phyloP scores from a whole-genome alignment of 1,140 invertebrate species.

The Bombus waltoni region DNA sequence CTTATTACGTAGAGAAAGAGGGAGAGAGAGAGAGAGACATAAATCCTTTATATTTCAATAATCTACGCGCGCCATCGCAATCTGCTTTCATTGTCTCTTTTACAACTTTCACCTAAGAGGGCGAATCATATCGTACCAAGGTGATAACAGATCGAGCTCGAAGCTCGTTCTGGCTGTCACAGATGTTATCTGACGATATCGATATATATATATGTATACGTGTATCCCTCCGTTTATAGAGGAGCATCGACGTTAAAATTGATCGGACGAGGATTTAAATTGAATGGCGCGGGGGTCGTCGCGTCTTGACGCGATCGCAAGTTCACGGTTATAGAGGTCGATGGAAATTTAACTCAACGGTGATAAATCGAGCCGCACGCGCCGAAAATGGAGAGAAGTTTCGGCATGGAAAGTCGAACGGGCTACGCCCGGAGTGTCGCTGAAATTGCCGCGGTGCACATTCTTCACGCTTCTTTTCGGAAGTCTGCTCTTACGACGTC shows the following conservation, averaged over 20 bases:
- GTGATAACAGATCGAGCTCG: no score
- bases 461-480: not conserved
- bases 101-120: constrained; percentile 24
- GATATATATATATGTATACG: not conserved
- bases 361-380: constrained; percentile 5
- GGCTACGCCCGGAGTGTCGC: not conserved
- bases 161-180: not conserved
- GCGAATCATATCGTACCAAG: not conserved
- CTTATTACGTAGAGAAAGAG: no score
- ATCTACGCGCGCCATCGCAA: not conserved
- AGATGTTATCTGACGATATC: not conserved
- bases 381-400: constrained; percentile 15
- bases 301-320: not conserved
- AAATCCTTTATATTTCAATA: not conserved
- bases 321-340: constrained; percentile 27
- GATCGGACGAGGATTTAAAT: constrained; percentile 17
- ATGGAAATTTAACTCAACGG: constrained; percentile 23
- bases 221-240: not conserved
- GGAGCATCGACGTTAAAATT: not conserved
- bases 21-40: not conserved
- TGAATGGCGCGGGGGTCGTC: not conserved
- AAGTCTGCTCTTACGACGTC: not conserved
- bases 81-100: constrained; percentile 18
- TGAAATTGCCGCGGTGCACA: not conserved
- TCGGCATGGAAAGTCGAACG: not conserved